phyloP scores from a whole-genome alignment of 1,140 invertebrate genomes.

The Dinothrombium tinctorium region DNA sequence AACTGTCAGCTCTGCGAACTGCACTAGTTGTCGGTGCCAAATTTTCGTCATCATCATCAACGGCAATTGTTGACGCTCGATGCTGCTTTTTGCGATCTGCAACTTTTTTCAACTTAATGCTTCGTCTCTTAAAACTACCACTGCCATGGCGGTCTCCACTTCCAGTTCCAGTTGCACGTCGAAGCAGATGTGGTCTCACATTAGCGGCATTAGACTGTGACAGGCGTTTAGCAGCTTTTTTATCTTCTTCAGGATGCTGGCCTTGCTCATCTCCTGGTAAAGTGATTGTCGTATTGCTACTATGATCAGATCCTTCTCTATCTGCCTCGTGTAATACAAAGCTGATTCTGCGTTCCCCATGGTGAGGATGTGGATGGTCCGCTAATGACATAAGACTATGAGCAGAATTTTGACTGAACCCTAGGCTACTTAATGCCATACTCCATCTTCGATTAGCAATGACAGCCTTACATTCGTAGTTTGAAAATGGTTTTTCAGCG shows the following conservation, averaged over 20 bases:
- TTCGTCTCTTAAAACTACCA: constrained; percentile 58
- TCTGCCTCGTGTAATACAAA: constrained; percentile 84
- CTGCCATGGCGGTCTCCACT: constrained; percentile 22
- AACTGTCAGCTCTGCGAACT: constrained; percentile 40
- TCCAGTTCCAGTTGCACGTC: constrained; percentile 12
- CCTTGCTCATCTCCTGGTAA: background rate
- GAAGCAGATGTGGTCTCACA: constrained; percentile 8
- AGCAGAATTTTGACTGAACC: constrained; percentile 66
- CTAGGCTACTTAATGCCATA: constrained; percentile 72
- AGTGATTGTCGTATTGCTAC: constrained; percentile 42
- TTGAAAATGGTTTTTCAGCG: background rate
- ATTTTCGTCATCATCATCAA: constrained; percentile 15
- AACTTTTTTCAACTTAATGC: constrained; percentile 51
- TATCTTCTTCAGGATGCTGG: background rate
- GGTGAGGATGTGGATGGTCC: constrained; percentile 23
- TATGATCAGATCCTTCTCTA: constrained; percentile 77
- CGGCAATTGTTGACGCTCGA: constrained; percentile 10
- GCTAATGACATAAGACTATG: constrained; percentile 71
- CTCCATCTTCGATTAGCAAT: constrained; percentile 58
- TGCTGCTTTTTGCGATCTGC: constrained; percentile 14
- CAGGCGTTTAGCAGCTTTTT: constrained; percentile 3
- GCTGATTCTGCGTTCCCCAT: constrained; percentile 58
- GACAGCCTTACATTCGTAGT: constrained; percentile 15
- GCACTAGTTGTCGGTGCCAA: background rate
- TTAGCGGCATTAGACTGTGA: constrained; percentile 4